Evolutionary conservation across 2,797 vertebrate genomes (phyloP).

Genomic region (Chelon labrosus): DNA sequence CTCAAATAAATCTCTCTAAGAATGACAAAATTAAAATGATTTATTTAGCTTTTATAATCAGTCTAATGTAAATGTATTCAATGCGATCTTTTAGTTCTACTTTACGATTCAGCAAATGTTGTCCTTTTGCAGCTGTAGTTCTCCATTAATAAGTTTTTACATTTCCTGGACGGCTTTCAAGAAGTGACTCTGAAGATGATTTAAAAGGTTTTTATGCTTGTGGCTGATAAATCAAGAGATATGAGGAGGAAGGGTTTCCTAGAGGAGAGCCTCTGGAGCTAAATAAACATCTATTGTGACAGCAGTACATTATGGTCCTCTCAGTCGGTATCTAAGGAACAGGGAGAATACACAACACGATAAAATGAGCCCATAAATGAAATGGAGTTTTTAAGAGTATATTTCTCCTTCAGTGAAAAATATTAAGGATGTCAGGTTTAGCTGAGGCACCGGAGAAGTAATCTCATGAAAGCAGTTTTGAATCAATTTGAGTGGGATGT

Average conservation of each 20-base stretch:
- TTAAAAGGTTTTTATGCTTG: slow-evolving; percentile 30
- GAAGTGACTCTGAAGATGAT: slow-evolving; percentile 19
- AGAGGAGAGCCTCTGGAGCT: slow-evolving; percentile 16
- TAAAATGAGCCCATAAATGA: slow-evolving; percentile 27
- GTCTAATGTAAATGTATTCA: too few species aligned
- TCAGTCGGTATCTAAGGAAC: slow-evolving; percentile 26
- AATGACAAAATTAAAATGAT: too few species aligned
- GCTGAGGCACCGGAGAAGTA: slow-evolving; percentile 23
- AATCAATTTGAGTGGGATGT: slow-evolving; percentile 45
- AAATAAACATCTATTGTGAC: slow-evolving; percentile 25
- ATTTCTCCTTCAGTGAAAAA: slow-evolving; percentile 35
- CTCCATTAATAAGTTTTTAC: slow-evolving; percentile 1
- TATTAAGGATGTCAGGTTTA: slow-evolving; percentile 16
- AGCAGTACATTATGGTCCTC: slow-evolving; percentile 24
- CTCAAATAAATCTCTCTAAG: too few species aligned
- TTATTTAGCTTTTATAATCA: too few species aligned
- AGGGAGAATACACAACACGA: slow-evolving; percentile 41
- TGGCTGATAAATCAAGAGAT: not conserved
- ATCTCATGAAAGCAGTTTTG: slow-evolving; percentile 24
- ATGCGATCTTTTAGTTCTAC: too few species aligned
- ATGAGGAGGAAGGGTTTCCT: slow-evolving; percentile 5
- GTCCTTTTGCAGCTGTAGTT: not conserved
- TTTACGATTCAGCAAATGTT: too few species aligned
- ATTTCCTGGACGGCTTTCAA: slow-evolving; percentile 33
- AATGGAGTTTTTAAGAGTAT: slow-evolving; percentile 27